phyloP scores from a whole-genome alignment of 2,797 vertebrate species.

The Cossypha polioptera region DNA sequence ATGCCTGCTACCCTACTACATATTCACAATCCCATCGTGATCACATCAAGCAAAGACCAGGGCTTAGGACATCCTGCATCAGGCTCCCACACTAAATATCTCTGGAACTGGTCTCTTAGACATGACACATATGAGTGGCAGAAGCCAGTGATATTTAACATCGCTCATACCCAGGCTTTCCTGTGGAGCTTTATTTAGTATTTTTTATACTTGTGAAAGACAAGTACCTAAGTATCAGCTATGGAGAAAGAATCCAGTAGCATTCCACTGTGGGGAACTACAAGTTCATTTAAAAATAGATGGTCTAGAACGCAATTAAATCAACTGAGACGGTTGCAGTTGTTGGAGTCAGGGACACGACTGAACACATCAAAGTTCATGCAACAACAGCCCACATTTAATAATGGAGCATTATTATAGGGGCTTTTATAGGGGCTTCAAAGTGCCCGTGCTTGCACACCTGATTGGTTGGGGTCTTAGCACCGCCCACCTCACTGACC shows the following conservation, averaged over 20 bases:
- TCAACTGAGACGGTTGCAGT: neutral
- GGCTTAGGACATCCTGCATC: accelerated
- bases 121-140: neutral
- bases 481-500: too few relatives aligned
- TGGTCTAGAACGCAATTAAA: neutral
- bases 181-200: neutral
- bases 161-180: neutral
- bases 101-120: neutral
- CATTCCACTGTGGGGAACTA: neutral
- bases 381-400: too few relatives aligned
- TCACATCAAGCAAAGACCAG: neutral
- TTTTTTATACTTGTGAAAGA: neutral
- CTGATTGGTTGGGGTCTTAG: too few relatives aligned
- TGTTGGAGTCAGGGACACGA: too few relatives aligned
- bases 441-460: too few relatives aligned
- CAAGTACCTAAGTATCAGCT: neutral
- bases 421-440: too few relatives aligned
- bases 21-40: neutral
- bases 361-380: too few relatives aligned
- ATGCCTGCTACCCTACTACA: neutral
- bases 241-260: neutral
- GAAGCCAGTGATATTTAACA: neutral
- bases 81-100: neutral
- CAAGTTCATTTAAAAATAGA: neutral
- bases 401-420: too few relatives aligned